Conservation (phyloP, 64 coral and sea anemone genomes). For the Stylophora pistillata region DNA sequence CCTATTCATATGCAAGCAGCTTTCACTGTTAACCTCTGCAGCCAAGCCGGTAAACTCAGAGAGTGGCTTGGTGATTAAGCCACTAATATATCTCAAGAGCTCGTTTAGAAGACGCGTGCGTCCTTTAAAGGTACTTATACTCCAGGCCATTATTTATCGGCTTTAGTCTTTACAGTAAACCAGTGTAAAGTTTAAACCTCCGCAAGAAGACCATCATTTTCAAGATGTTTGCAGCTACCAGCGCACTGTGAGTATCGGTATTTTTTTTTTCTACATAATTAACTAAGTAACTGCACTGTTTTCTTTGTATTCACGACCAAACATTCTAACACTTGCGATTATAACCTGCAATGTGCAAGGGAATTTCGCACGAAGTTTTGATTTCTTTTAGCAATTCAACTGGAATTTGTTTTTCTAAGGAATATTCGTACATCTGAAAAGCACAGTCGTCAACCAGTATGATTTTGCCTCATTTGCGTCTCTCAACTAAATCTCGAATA, state of each 20-base stretch:
- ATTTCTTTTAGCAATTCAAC: not conserved
- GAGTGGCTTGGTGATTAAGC: not conserved
- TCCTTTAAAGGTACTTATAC: not conserved
- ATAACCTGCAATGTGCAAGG: not conserved
- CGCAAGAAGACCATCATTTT: not conserved
- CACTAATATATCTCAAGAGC: constrained; percentile 18
- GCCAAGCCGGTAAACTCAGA: not conserved
- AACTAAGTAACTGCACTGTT: not conserved
- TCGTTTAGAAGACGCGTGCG: constrained; percentile 37
- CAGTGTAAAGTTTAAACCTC: not conserved
- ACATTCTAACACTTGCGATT: not conserved
- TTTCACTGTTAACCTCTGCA: not conserved
- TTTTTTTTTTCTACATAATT: not conserved
- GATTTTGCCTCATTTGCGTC: not conserved
- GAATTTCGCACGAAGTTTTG: not conserved
- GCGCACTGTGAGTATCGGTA: constrained; percentile 46
- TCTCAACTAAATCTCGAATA: not conserved
- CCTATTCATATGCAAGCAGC: constrained; percentile 78
- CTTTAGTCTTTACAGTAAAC: not conserved
- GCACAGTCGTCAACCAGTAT: not conserved
- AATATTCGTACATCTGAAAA: constrained; percentile 15
- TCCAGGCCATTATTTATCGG: not conserved
- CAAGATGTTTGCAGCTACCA: constrained; percentile 37
- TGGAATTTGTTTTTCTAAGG: not conserved
- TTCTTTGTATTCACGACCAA: not conserved